Base-by-base conservation (phyloP, 2,888 invertebrate genomes). In the Sarcophaga variegata region DNA sequence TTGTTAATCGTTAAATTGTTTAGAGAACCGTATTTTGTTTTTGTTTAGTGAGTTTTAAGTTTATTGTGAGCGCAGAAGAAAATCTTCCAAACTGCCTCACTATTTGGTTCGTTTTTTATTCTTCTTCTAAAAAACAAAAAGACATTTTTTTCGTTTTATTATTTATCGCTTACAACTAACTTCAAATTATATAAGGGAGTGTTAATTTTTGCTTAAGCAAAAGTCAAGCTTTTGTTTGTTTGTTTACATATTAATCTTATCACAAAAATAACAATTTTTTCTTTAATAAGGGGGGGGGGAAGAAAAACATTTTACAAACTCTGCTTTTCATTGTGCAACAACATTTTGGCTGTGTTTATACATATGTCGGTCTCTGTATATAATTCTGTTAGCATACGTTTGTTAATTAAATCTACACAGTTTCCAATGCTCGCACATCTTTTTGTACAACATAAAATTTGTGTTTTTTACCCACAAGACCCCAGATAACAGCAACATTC, bases 381-480 rank as follows among this genome's bases (percentile, higher is more conserved):
- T 37, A 6, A 14, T 37, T 12, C 6, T 37, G n/a, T 74, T 47
- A 81, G 27, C 59, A 20, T 25, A 12, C 17, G n/a, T 17, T 69
- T 72, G 72, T 45, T 62, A 81, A 60, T 49, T 54, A 74, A 66
- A 86, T 81, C 84, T 90, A 92, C 81, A 92, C 92, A 22, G 91
- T 91, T 89, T 96, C 95, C 86, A 96, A 94, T 86, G 95, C 95
- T 92, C 96, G 95, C 78, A 97, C 94, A 93, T 98, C 98, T 94
- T 99, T 99, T 94, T 98, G 97, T 77, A 99, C 99, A 91, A 99
- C 97, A 94, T 99, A 99, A 94, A 99, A 99, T 94, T 98, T 97
- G 94, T 98, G 97, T 94, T 99, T 99, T 92, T 98, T 97, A 20
- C 98, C 98, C 89, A 98, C 95, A 62, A 98, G 95, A 60, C 99